Conservation (phyloP, 2,888 invertebrate genomes). For the Lasiommata megera region DNA sequence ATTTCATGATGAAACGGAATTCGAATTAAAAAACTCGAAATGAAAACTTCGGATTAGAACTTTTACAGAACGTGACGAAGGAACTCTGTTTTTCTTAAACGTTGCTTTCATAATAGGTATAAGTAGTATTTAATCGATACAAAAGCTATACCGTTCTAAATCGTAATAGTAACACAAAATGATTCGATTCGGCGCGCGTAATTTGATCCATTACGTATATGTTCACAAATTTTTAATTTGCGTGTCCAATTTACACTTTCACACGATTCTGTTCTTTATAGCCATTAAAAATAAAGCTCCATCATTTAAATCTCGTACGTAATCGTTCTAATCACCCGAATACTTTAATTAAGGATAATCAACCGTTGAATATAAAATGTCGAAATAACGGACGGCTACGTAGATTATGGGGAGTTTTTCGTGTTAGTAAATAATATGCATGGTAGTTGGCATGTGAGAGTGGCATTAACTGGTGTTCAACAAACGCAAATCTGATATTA, state of each 20-base stretch:
- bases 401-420: constrained; percentile 53
- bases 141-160: constrained; percentile 55
- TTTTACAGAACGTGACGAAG: constrained; percentile 59
- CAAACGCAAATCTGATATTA: constrained; percentile 69
- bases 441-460: constrained; percentile 54
- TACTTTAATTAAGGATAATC: constrained; percentile 67
- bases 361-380: constrained; percentile 52
- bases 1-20: constrained; percentile 56
- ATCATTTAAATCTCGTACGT: neutral
- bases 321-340: constrained; percentile 58
- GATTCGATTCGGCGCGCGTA: constrained; percentile 59
- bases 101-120: constrained; percentile 19
- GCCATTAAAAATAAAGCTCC: neutral
- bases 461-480: constrained; percentile 49
- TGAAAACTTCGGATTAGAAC: constrained; percentile 61
- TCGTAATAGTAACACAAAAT: constrained; percentile 63
- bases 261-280: constrained; percentile 49
- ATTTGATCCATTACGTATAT: constrained; percentile 63
- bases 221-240: constrained; percentile 61
- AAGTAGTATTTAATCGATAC: constrained; percentile 48
- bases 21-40: constrained; percentile 66
- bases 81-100: constrained; percentile 45
- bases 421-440: constrained; percentile 45
- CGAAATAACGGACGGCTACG: constrained; percentile 46
- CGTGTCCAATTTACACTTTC: constrained; percentile 46